Evolutionary conservation across 53 echinoderm and acorn worm genomes (phyloP).

Genomic region (Paracentrotus lividus): DNA sequence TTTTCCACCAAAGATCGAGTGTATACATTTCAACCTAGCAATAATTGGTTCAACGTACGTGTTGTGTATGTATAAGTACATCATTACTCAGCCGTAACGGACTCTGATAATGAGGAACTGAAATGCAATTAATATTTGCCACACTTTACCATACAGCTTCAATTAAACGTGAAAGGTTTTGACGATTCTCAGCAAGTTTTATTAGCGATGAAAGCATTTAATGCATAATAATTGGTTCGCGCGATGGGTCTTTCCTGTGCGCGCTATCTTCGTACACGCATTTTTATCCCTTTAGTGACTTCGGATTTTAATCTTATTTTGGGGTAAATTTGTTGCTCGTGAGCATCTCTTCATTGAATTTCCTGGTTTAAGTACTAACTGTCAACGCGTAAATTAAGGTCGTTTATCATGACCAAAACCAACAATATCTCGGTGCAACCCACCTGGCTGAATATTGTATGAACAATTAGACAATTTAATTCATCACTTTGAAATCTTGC

Average conservation of each 20-base stretch:
- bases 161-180: constrained; percentile 40
- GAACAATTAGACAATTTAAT: constrained; percentile 13
- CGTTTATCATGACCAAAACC: not conserved
- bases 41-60: too few relatives aligned
- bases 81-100: constrained; percentile 30
- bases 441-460: not conserved
- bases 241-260: not conserved
- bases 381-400: constrained; percentile 19
- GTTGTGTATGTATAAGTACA: not conserved
- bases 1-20: too few relatives aligned
- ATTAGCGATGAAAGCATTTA: constrained; percentile 15
- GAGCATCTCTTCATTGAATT: constrained; percentile 7
- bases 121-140: not conserved
- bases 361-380: constrained; percentile 6
- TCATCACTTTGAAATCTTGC: not conserved
- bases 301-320: constrained; percentile 24
- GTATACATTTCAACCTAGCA: too few relatives aligned
- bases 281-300: not conserved
- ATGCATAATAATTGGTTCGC: constrained; percentile 35
- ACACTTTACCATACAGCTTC: constrained; percentile 29
- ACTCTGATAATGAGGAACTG: not conserved
- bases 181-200: constrained; percentile 7
- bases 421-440: not conserved
- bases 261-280: constrained; percentile 6
- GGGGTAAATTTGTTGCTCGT: constrained; percentile 19